A percentile compares a stretch with the other conserved stretches of the same genome.
phyloP scores from a whole-genome alignment of 2,797 vertebrate species.

The Sebastes glaucus region DNA sequence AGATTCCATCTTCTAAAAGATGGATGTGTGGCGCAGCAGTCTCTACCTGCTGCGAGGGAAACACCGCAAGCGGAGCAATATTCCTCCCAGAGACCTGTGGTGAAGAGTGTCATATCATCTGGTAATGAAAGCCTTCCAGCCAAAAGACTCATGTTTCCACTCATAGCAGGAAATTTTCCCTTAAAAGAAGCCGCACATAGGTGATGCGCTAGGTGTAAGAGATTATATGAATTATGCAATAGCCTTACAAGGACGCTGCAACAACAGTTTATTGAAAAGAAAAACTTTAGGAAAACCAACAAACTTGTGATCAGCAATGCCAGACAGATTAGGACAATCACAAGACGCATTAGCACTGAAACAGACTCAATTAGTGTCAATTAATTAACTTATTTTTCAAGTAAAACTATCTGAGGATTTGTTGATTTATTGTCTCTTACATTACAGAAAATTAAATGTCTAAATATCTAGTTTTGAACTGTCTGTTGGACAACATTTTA shows the following conservation, averaged over 20 bases:
- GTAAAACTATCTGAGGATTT: background rate
- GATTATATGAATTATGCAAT: background rate
- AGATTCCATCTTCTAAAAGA: slow-evolving; percentile 53
- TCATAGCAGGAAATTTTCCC: background rate
- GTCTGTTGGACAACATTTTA: no score
- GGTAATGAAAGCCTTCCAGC: slow-evolving; percentile 65
- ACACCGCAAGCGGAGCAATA: slow-evolving; percentile 44
- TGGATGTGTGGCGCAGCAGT: slow-evolving; percentile 41
- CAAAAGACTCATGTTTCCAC: slow-evolving; percentile 18
- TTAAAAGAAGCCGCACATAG: background rate
- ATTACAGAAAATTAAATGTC: background rate
- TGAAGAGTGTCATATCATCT: slow-evolving; percentile 48
- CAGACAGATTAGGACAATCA: background rate
- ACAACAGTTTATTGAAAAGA: background rate
- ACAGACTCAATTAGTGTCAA: background rate
- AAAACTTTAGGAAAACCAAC: no score
- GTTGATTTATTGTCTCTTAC: background rate
- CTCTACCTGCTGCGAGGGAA: slow-evolving; percentile 55
- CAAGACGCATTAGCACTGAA: background rate
- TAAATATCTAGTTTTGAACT: no score
- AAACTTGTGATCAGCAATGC: no score
- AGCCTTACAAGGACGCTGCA: background rate
- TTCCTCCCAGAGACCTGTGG: slow-evolving; percentile 57
- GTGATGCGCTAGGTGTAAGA: background rate
- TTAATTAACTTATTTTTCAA: no score